Evolutionary conservation across 2,888 invertebrate genomes (phyloP).

Genomic region (Tridacna crocea): DNA sequence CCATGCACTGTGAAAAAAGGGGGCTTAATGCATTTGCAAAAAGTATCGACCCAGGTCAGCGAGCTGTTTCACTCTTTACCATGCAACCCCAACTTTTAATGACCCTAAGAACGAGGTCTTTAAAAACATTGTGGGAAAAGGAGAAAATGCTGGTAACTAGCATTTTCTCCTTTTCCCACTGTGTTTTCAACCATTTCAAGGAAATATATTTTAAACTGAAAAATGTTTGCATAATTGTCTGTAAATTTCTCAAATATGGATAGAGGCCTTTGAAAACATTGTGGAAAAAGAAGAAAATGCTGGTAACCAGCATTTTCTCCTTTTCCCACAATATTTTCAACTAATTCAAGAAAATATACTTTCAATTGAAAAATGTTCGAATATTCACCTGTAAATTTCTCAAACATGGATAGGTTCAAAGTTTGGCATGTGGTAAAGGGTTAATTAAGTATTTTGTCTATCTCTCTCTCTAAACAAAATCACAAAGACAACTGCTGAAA

Average conservation of each 20-base stretch:
- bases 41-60: too few relatives aligned
- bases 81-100: too few relatives aligned
- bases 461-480: too few relatives aligned
- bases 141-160: background rate
- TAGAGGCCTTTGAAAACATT: background rate
- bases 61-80: background rate
- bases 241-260: too few relatives aligned
- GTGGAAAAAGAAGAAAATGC: background rate
- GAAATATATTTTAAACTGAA: background rate
- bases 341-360: background rate
- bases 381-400: background rate
- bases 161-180: constrained; percentile 10
- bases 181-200: background rate
- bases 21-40: too few relatives aligned
- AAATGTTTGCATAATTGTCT: background rate
- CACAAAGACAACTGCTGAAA: too few relatives aligned
- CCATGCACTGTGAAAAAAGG: too few relatives aligned
- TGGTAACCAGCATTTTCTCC: background rate
- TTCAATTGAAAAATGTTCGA: background rate
- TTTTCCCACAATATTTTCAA: background rate
- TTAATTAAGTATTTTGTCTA: too few relatives aligned
- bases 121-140: background rate
- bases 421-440: too few relatives aligned
- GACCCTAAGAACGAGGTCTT: background rate
- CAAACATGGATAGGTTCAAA: too few relatives aligned